A percentile compares a stretch with the other conserved stretches of the same genome.
Evolutionary conservation across 2,888 invertebrate genomes (phyloP).

Genomic region (Elysia crispata): DNA sequence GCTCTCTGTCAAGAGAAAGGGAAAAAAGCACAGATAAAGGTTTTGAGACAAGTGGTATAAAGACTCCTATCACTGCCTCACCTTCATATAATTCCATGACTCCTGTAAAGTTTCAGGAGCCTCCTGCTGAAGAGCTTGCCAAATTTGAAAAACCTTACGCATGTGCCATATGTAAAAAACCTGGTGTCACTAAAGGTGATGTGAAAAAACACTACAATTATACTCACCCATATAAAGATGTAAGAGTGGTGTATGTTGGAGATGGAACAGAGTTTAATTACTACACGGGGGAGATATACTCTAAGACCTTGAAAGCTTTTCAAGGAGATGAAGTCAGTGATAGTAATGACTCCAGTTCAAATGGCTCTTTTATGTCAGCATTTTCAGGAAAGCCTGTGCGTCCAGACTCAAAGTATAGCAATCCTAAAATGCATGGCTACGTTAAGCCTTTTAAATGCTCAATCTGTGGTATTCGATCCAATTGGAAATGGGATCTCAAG

Average conservation of each 20-base stretch:
- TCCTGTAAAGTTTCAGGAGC: conserved; percentile 35
- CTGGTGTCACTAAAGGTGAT: conserved; percentile 65
- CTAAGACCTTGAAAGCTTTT: conserved; percentile 1
- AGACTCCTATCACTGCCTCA: too few relatives aligned
- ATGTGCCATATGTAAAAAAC: conserved; percentile 70
- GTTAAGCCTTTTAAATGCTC: conserved; percentile 92
- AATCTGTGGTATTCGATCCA: conserved; percentile 93
- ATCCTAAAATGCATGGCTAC: conserved; percentile 68
- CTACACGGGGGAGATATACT: conserved; percentile 48
- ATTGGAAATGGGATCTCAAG: conserved; percentile 98
- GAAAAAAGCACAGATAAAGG: not conserved
- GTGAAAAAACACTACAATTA: conserved; percentile 71
- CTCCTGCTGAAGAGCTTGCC: conserved; percentile 41
- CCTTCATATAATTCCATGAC: not conserved
- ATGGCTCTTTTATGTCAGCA: not conserved
- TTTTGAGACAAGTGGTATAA: too few relatives aligned
- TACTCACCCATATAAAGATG: conserved; percentile 67
- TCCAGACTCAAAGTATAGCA: conserved; percentile 54
- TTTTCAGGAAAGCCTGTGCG: conserved; percentile 13
- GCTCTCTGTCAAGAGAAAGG: not conserved
- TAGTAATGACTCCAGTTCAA: not conserved
- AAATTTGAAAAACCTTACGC: conserved; percentile 62
- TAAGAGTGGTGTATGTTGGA: conserved; percentile 64
- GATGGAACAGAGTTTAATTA: conserved; percentile 60
- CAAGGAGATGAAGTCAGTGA: conserved; percentile 14